Evolutionary conservation across 2,888 invertebrate genomes (phyloP), one percentile per base, ranked within the genome.

Genomic region (Eupithecia tripunctaria): DNA sequence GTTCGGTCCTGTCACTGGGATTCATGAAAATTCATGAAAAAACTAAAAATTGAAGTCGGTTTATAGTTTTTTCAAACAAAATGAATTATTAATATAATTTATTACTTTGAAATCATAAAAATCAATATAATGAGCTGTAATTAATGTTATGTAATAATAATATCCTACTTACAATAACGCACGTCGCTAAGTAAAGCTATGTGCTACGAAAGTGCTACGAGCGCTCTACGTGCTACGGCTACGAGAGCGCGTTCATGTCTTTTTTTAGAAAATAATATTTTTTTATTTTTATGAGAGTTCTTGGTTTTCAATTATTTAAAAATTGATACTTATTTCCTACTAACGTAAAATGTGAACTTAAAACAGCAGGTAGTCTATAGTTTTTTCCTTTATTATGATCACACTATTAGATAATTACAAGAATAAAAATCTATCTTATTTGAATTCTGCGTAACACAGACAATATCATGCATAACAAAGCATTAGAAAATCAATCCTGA

Each of bases 161-260:
- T n/a, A n/a, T n/a, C n/a, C n/a, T n/a, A n/a, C n/a, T n/a, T n/a
- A 41, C 18, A 43, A 18, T 1, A n/a, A n/a, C 2, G 18, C 0
- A 7, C 43, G 43, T 43, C 18, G 43, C n/a, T n/a, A 2, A 43
- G 43, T n/a, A 43, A 43, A 43, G 27, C 32, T 32, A 32, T 6
- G 32, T 32, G 32, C 76, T 76, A 75, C 77, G 73, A 10, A 63
- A 62, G 38, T 65, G 77, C 78, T 79, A 79, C 71, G 51, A 62
- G 38, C 25, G 29, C 47, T 73, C 78, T 79, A 78, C 78, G 76
- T 29, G 72, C 51, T 71, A 12, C 8, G 12, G 63, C 76, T 77
- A 77, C 77, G 71, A 21, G 12, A 18, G 59, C 71, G 70, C 74
- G 76, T 75, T 75, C 71, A 76, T 74, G 67, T 79, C 75, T 79